phyloP scores from a whole-genome alignment of 2,113 vertebrate genomes.

The Plotosus lineatus region DNA sequence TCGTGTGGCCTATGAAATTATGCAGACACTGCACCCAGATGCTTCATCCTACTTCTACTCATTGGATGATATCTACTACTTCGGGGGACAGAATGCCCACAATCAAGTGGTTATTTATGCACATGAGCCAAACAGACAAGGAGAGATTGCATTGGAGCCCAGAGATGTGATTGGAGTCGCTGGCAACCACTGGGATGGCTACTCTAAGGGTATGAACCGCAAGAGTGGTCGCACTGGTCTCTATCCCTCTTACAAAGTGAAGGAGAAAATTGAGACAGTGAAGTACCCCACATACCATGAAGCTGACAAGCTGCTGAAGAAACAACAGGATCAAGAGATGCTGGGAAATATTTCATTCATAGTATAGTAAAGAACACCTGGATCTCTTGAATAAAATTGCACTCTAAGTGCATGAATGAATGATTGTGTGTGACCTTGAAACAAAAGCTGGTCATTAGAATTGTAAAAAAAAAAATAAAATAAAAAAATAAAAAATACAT shows the following conservation, averaged over 20 bases:
- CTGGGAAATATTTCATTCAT: slow-evolving; percentile 8
- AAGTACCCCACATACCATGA: slow-evolving; percentile 88
- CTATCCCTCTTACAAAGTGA: slow-evolving; percentile 90
- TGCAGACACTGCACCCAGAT: slow-evolving; percentile 88
- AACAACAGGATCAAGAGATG: slow-evolving; percentile 41
- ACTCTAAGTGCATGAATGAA: not conserved
- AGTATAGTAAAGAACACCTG: slow-evolving; percentile 32
- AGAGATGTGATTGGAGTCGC: slow-evolving; percentile 87
- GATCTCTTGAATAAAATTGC: slow-evolving; percentile 39
- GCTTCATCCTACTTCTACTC: slow-evolving; percentile 85
- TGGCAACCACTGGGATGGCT: slow-evolving; percentile 90
- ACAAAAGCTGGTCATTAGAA: not conserved
- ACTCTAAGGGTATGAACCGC: slow-evolving; percentile 88
- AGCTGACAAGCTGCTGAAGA: slow-evolving; percentile 77
- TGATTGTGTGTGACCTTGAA: not conserved
- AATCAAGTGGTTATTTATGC: slow-evolving; percentile 86
- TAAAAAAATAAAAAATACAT: too few relatives aligned
- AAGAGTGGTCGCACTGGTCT: slow-evolving; percentile 85
- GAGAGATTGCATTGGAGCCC: slow-evolving; percentile 85
- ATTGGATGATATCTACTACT: slow-evolving; percentile 91
- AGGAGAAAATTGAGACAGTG: slow-evolving; percentile 86
- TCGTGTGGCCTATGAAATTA: slow-evolving; percentile 89
- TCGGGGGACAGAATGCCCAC: slow-evolving; percentile 89
- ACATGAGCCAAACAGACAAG: slow-evolving; percentile 78
- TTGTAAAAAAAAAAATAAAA: not conserved